Percentiles rank a stretch among this genome's conserved stretches.
Conservation (phyloP, 1,140 invertebrate genomes). For the Dendroctonus ponderosae region DNA sequence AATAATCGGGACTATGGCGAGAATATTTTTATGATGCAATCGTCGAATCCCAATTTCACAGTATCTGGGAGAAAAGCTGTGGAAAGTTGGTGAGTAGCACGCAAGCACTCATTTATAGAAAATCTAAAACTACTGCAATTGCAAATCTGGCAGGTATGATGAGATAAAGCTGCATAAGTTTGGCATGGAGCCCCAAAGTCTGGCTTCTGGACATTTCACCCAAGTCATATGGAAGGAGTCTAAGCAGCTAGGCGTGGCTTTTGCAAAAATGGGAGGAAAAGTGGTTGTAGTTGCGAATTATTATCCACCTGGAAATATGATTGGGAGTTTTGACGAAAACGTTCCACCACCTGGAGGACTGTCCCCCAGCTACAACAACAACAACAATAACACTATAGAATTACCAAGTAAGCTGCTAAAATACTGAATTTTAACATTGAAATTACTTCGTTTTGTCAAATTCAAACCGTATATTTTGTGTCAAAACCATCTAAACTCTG, state of each 20-base stretch:
- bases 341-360: constrained; percentile 51
- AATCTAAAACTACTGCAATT: neutral
- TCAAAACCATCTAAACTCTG: neutral
- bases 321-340: constrained; percentile 60
- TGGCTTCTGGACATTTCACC: constrained; percentile 57
- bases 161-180: constrained; percentile 63
- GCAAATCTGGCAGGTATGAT: constrained; percentile 51
- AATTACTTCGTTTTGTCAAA: neutral
- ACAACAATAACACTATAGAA: constrained; percentile 30
- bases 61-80: constrained; percentile 66
- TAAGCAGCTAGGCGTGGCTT: constrained; percentile 62
- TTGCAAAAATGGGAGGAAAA: constrained; percentile 55
- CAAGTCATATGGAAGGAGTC: constrained; percentile 65
- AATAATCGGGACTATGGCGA: constrained; percentile 59
- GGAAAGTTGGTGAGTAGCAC: constrained; percentile 62
- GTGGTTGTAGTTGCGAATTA: constrained; percentile 69
- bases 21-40: constrained; percentile 53
- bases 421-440: neutral
- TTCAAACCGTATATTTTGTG: neutral
- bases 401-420: constrained; percentile 7
- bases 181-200: constrained; percentile 57
- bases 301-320: constrained; percentile 65
- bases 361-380: constrained; percentile 27
- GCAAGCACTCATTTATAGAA: neutral
- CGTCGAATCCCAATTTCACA: constrained; percentile 63